Percentiles rank a stretch among this genome's conserved stretches.
These are phyloP conservation scores for Meta bourneti DNA, from an alignment of 2,888 invertebrate species.

Conservation along the genomic window DNA sequence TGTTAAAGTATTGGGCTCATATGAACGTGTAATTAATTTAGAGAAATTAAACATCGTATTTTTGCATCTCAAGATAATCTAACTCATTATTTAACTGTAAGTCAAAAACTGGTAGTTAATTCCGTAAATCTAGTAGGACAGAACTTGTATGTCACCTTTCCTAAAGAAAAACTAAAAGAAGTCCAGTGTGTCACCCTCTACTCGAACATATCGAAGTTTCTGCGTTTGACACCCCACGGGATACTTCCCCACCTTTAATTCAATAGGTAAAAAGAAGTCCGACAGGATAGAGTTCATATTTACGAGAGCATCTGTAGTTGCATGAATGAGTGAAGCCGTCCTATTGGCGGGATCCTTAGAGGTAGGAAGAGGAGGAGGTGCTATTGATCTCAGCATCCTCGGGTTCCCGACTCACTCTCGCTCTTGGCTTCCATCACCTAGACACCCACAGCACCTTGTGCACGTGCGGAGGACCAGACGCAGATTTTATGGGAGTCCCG, in stretches of 20 bases:
- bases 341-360: slow-evolving; percentile 68
- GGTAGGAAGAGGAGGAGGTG: slow-evolving; percentile 66
- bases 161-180: too few relatives aligned
- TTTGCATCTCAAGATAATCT: too few relatives aligned
- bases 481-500: slow-evolving; percentile 20
- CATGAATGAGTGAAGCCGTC: slow-evolving; percentile 54
- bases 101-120: too few relatives aligned
- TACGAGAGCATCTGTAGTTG: slow-evolving; percentile 66
- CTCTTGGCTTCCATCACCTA: slow-evolving; percentile 54
- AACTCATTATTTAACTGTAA: too few relatives aligned
- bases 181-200: too few relatives aligned
- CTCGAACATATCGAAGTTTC: too few relatives aligned
- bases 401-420: slow-evolving; percentile 54
- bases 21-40: too few relatives aligned
- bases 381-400: slow-evolving; percentile 74
- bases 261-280: background rate
- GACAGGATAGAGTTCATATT: slow-evolving; percentile 33
- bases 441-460: slow-evolving; percentile 45
- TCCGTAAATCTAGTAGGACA: too few relatives aligned
- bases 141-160: too few relatives aligned
- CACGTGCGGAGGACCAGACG: slow-evolving; percentile 51
- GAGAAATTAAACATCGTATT: too few relatives aligned
- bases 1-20: too few relatives aligned
- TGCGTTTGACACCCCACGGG: too few relatives aligned
- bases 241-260: background rate